Evolutionary conservation across 2,113 vertebrate species (phyloP).

Genomic region (Pteruthius melanotis): DNA sequence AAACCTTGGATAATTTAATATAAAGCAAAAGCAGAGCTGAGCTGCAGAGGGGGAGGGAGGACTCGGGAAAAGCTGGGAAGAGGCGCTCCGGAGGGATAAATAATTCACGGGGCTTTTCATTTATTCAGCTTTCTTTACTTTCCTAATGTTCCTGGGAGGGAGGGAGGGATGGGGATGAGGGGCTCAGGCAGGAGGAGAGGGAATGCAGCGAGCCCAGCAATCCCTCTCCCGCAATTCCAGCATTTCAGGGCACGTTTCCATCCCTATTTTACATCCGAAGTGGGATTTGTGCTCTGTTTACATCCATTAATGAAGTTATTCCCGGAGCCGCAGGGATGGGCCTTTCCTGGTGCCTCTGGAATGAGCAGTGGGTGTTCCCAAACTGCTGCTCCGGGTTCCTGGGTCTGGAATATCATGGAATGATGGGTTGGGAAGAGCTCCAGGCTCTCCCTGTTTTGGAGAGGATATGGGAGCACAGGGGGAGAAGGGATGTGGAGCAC

Average conservation of each 20-base stretch:
- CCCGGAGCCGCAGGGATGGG: no score
- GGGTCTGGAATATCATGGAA: no score
- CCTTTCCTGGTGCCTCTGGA: no score
- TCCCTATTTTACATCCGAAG: neutral
- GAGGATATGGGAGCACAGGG: neutral
- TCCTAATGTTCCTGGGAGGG: constrained; percentile 30
- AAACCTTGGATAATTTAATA: constrained; percentile 4
- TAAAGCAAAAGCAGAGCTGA: neutral
- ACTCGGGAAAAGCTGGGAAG: neutral
- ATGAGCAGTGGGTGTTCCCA: no score
- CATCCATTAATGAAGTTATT: neutral
- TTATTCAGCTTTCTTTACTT: constrained; percentile 66
- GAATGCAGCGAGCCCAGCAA: neutral
- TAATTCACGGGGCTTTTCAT: constrained; percentile 48
- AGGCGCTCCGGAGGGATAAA: neutral
- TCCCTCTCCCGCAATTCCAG: neutral
- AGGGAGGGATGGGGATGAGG: neutral
- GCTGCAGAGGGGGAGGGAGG: neutral
- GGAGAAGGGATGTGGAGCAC: neutral
- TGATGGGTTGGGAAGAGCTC: no score
- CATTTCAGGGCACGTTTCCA: accelerated
- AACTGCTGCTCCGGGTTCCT: no score
- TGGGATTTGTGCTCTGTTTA: neutral
- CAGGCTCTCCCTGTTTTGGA: no score
- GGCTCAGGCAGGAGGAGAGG: neutral